phyloP scores from a whole-genome alignment of 2,888 invertebrate genomes.

The Drosophila merina region DNA sequence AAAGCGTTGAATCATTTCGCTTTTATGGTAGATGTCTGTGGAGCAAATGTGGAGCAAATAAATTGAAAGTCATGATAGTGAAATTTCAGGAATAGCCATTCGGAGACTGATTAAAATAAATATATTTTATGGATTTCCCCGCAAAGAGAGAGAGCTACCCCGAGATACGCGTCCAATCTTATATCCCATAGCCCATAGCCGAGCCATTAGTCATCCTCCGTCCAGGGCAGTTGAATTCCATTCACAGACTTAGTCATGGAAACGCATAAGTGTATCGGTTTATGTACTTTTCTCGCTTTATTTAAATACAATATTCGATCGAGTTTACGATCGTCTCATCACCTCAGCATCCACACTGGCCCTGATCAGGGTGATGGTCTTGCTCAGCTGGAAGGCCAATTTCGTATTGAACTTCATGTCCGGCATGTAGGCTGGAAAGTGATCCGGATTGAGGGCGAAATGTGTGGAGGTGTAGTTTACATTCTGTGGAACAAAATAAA shows the following conservation, averaged over 20 bases:
- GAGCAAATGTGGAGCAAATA: conserved; percentile 12
- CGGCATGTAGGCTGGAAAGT: conserved; percentile 55
- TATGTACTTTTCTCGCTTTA: conserved; percentile 5
- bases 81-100: conserved; percentile 13
- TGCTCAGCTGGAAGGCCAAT: conserved; percentile 36
- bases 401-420: conserved; percentile 54
- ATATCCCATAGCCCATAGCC: conserved; percentile 28
- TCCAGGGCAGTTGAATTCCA: not conserved
- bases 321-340: conserved; percentile 26
- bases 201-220: conserved; percentile 27
- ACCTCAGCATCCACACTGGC: conserved; percentile 45
- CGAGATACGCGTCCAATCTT: conserved; percentile 30
- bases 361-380: conserved; percentile 27
- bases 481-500: conserved; percentile 44
- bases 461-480: conserved; percentile 48
- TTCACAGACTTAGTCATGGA: conserved; percentile 27
- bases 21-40: not conserved
- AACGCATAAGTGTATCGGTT: conserved; percentile 23
- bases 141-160: not conserved
- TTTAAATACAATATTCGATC: conserved; percentile 22
- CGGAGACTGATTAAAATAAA: conserved; percentile 18
- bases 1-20: conserved; percentile 18
- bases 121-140: conserved; percentile 8
- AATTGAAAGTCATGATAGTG: conserved; percentile 28
- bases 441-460: conserved; percentile 58